Percentiles rank a stretch among this genome's conserved stretches.
These are phyloP conservation scores for Agelaius tricolor DNA, from an alignment of 2,113 vertebrate genomes.

Conservation along the genomic window DNA sequence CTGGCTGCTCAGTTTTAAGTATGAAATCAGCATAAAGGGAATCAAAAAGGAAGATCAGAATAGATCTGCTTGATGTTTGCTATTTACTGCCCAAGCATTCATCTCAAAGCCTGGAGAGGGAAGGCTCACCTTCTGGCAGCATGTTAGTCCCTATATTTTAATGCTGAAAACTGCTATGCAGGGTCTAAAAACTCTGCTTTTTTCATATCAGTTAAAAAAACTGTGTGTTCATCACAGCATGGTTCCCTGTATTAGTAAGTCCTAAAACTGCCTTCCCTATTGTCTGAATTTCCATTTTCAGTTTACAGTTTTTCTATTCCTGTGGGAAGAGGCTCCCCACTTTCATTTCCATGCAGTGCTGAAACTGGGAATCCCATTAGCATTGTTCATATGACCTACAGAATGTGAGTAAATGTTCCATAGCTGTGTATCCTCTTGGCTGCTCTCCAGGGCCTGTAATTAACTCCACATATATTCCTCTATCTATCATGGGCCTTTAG, in stretches of 20 bases:
- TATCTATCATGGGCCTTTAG: neutral
- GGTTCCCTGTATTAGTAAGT: neutral
- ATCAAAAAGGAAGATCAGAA: neutral
- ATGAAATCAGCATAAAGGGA: neutral
- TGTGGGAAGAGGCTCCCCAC: neutral
- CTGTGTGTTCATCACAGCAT: fast-evolving
- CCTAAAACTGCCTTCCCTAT: neutral
- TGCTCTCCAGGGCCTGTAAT: slow-evolving; percentile 1
- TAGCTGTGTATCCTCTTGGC: neutral
- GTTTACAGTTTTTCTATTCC: slow-evolving; percentile 1
- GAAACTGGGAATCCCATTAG: slow-evolving; percentile 51
- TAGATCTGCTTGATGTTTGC: neutral
- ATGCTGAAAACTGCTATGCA: neutral
- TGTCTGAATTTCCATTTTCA: slow-evolving; percentile 12
- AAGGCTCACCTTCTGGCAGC: neutral
- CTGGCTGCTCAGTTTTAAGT: neutral
- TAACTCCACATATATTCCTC: slow-evolving; percentile 27
- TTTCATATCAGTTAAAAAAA: neutral
- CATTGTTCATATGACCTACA: neutral
- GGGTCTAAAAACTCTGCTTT: neutral
- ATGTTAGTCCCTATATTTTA: neutral
- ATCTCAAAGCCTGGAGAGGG: neutral
- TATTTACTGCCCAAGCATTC: fast-evolving
- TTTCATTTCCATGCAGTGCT: neutral
- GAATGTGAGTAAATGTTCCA: slow-evolving; percentile 38